Evolutionary conservation across 2,113 vertebrate species (phyloP).

Genomic region (Sylvietta virens): DNA sequence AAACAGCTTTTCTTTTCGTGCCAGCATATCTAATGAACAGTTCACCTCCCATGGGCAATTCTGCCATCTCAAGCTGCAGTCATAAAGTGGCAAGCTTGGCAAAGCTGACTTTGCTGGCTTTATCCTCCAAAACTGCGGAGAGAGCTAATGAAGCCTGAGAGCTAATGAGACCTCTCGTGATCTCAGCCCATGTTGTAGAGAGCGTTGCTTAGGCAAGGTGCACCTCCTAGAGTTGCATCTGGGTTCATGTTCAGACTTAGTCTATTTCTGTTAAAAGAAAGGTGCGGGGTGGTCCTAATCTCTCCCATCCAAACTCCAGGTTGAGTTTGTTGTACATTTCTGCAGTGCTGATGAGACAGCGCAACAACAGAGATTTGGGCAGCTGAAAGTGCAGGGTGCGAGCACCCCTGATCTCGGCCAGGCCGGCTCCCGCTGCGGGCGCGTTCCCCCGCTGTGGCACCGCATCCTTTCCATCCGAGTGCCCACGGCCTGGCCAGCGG

Average conservation of each 20-base stretch:
- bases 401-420: not conserved
- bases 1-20: slow-evolving; percentile 54
- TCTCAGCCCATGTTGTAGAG: not conserved
- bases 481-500: accelerated
- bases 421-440: not conserved
- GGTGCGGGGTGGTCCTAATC: not conserved
- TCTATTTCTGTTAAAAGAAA: not conserved
- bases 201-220: not conserved
- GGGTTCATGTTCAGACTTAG: not conserved
- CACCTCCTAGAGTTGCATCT: slow-evolving; percentile 40
- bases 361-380: not conserved
- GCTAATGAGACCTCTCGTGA: not conserved
- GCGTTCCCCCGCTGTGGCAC: not conserved
- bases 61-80: slow-evolving; percentile 45
- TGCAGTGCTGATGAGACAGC: not conserved
- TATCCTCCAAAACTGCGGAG: not conserved
- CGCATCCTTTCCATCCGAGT: accelerated
- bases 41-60: slow-evolving; percentile 59
- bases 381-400: not conserved
- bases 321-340: not conserved
- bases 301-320: not conserved
- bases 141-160: slow-evolving; percentile 15
- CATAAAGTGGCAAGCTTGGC: slow-evolving; percentile 46
- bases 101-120: slow-evolving; percentile 3
- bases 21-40: slow-evolving; percentile 61